phyloP scores from a whole-genome alignment of 2,797 vertebrate species.

The Scarus forsteni region DNA sequence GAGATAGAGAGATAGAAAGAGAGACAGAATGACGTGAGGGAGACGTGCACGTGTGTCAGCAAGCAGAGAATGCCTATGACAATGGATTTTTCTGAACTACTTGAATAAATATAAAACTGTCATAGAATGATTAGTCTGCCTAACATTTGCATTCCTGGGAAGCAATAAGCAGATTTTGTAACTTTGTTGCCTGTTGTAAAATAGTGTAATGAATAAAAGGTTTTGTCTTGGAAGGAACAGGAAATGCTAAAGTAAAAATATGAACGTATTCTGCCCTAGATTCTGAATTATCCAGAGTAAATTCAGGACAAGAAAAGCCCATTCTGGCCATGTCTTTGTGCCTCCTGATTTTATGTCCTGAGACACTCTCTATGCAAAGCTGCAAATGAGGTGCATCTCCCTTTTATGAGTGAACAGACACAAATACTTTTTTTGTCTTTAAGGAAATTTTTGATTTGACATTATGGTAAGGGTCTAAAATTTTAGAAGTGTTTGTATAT shows the following conservation, averaged over 20 bases:
- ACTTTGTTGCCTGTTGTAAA: constrained; percentile 32
- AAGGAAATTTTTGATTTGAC: background rate
- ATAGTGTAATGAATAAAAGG: constrained; percentile 26
- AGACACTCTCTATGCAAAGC: constrained; percentile 8
- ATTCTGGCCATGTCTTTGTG: background rate
- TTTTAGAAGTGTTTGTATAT: background rate
- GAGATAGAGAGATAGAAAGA: background rate
- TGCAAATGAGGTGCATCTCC: constrained; percentile 10
- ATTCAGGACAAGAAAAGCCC: constrained; percentile 32
- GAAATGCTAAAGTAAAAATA: constrained; percentile 22
- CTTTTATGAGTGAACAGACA: constrained; percentile 2
- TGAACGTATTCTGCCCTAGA: constrained; percentile 22
- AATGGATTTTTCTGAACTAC: background rate
- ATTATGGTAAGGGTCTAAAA: background rate
- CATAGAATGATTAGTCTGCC: constrained; percentile 5
- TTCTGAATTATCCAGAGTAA: constrained; percentile 27
- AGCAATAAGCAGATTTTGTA: constrained; percentile 51
- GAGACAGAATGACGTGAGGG: background rate
- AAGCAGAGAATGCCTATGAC: constrained; percentile 1
- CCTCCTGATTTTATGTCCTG: background rate
- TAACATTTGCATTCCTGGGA: background rate
- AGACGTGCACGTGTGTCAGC: background rate
- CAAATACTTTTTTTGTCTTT: background rate
- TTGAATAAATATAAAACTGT: background rate
- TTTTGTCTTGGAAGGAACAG: constrained; percentile 34